Conservation (phyloP, 1,140 invertebrate species). For the Campoletis sonorensis region DNA sequence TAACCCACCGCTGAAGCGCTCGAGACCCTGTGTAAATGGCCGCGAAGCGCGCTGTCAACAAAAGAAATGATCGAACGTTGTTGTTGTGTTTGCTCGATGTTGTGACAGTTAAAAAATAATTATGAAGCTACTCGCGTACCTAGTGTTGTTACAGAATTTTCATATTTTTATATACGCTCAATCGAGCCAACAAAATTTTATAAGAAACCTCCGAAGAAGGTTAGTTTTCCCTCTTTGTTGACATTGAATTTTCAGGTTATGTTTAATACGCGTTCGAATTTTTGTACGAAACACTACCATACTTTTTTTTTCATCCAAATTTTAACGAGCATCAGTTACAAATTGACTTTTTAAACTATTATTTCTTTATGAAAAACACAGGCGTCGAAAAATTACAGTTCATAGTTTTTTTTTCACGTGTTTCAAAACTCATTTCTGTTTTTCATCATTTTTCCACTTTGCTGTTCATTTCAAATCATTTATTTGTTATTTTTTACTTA, state of each 20-base stretch:
- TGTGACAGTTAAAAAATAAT: slow-evolving; percentile 63
- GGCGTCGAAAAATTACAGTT: too few species aligned
- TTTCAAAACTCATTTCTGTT: background rate
- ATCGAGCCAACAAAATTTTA: slow-evolving; percentile 52
- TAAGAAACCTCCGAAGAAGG: slow-evolving; percentile 49
- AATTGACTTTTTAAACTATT: too few species aligned
- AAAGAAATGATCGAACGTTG: slow-evolving; percentile 55
- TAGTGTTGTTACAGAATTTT: slow-evolving; percentile 63
- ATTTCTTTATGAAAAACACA: too few species aligned
- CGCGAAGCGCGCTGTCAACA: slow-evolving; percentile 59
- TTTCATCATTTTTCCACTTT: background rate
- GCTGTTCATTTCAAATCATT: background rate
- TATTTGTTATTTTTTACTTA: slow-evolving; percentile 14
- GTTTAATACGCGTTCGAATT: slow-evolving; percentile 23
- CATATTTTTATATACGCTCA: slow-evolving; percentile 64
- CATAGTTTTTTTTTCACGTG: too few species aligned
- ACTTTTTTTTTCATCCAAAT: background rate
- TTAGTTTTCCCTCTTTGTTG: slow-evolving; percentile 25
- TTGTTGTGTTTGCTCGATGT: slow-evolving; percentile 58
- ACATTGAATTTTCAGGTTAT: slow-evolving; percentile 53
- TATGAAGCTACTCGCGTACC: slow-evolving; percentile 69
- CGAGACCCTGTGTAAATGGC: slow-evolving; percentile 62
- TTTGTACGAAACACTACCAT: background rate
- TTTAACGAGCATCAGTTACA: too few species aligned
- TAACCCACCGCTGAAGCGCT: slow-evolving; percentile 44